Evolutionary conservation across 2,888 invertebrate genomes (phyloP), one percentile per base, ranked within the genome.

Genomic region (Lingula anatina): DNA sequence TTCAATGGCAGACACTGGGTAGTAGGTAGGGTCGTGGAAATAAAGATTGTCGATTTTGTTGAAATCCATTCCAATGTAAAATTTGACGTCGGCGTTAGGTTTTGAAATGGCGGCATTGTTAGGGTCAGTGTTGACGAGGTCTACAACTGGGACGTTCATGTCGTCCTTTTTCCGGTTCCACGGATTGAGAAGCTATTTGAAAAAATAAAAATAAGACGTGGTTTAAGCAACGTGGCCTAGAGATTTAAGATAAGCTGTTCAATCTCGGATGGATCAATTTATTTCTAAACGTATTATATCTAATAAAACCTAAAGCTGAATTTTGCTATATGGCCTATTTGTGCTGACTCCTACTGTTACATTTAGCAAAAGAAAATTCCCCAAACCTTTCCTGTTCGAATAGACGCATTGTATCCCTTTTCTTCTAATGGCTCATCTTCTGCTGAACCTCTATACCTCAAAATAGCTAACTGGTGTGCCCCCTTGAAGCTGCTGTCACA

Each of bases 61-160:
- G 77, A 92, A 92, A 68, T 93, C 93, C 60, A 90, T 92, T 0
- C 88, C 86, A 15, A 93, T 79, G 66, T 86, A 91, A 77, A 90
- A 89, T 70, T 88, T 86, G 62, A 86, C 84, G 65, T 92, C 90
- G 0, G 90, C 57, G 3, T 47, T 47, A 2, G 26, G 21, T 23
- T 47, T 27, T 47, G 51, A 46, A 20, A 54, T 55, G 28, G 57
- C 45, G 5, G 56, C 54, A 50, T 62, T 50, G 53, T 86, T 86
- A 0, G 81, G 79, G n/a, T 49, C 46, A 5, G 60, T 36, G n/a
- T 62, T 59, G 9, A 54, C 54, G 24, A 71, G 38, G n/a, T 68
- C 63, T 1, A 70, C 58, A 2, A 73, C 65, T 2, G 65, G 65
- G 41, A 66, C 37, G 80, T 82, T 48, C n/a, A 53, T 54, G 2